These are phyloP conservation scores for Procambarus virginalis DNA, from an alignment of 1,140 invertebrate genomes.

Conservation along the genomic window DNA sequence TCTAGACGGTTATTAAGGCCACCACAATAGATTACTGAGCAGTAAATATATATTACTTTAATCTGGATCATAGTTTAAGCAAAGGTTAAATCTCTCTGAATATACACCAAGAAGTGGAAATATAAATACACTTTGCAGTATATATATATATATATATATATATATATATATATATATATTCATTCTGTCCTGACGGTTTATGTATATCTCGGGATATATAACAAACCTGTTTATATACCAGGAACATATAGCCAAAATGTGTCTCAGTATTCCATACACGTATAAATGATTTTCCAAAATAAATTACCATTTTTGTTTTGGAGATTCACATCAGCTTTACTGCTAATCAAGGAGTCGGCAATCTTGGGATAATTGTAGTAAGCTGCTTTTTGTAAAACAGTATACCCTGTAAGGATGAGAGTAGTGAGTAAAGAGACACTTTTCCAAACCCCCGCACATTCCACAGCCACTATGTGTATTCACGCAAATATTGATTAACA, in stretches of 20 bases:
- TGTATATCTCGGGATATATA: neutral
- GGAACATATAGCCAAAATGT: no score
- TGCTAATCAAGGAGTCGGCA: neutral
- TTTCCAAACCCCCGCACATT: no score
- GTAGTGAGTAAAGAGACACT: no score
- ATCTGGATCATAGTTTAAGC: neutral
- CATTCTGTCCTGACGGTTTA: neutral
- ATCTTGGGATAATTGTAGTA: conserved; percentile 44
- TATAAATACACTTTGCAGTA: neutral
- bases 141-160: no score
- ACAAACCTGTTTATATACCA: no score
- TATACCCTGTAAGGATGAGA: neutral
- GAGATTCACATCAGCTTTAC: neutral
- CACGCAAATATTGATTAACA: no score
- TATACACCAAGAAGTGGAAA: neutral
- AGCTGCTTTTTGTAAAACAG: conserved; percentile 34
- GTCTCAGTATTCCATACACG: neutral
- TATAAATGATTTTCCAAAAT: neutral
- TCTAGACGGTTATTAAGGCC: neutral
- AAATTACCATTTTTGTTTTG: conserved; percentile 28
- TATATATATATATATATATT: no score
- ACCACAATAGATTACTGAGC: no score
- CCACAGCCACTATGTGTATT: no score
- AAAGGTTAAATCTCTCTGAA: neutral
- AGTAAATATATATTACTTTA: neutral